phyloP scores from a whole-genome alignment of 23 tunicate genomes.

The Halocynthia aurantium region DNA sequence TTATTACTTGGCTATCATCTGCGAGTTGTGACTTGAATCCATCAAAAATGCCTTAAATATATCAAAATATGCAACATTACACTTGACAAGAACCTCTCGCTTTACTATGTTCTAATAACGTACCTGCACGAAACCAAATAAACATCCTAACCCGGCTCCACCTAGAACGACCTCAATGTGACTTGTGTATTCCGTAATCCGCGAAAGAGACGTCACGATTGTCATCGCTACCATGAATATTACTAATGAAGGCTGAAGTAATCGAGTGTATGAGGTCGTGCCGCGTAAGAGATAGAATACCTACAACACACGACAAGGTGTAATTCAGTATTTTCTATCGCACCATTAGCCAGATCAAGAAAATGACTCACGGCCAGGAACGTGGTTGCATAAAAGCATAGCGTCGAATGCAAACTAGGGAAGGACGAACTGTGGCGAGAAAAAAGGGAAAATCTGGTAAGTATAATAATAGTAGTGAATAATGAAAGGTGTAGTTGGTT shows the following conservation, averaged over 20 bases:
- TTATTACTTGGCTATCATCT: too few species aligned
- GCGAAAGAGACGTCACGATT: slow-evolving; percentile 15
- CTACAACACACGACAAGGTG: too few species aligned
- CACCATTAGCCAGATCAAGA: background rate
- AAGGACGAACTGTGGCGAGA: slow-evolving; percentile 3
- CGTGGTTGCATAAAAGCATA: slow-evolving; percentile 1
- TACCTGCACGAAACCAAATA: slow-evolving; percentile 7
- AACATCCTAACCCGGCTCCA: slow-evolving; percentile 10
- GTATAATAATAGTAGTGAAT: too few species aligned
- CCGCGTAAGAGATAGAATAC: too few species aligned
- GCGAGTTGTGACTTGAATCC: too few species aligned
- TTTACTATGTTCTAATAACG: background rate
- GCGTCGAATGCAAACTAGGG: slow-evolving; percentile 12
- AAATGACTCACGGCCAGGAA: slow-evolving; percentile 6
- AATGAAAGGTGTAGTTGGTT: too few species aligned
- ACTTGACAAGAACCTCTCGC: too few species aligned
- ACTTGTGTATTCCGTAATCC: slow-evolving; percentile 23
- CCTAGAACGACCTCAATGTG: slow-evolving; percentile 17
- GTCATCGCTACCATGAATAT: background rate
- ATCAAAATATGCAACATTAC: too few species aligned
- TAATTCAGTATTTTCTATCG: background rate
- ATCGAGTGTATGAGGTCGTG: slow-evolving; percentile 10
- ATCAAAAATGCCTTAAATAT: too few species aligned
- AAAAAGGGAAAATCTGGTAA: background rate
- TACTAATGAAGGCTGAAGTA: slow-evolving; percentile 12